Evolutionary conservation across 2,797 vertebrate species (phyloP), one percentile per base, ranked within the genome.

Genomic region (Poecile montanus): DNA sequence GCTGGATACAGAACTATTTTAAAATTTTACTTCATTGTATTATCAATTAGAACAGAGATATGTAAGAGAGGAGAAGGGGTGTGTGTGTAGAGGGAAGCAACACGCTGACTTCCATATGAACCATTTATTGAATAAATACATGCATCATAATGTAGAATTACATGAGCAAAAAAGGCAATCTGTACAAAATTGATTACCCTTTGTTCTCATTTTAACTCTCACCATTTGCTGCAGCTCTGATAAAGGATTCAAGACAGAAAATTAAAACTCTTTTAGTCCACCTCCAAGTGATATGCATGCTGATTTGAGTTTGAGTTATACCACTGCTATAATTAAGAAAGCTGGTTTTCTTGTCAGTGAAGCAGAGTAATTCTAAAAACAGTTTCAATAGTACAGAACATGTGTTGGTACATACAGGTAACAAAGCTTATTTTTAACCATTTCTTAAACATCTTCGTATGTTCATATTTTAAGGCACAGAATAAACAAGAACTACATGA

Each of bases 51-150:
- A 60, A 50, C 27, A 83, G 53, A 17, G 75, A 79, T 36, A 29
- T 25, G 27, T 40, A 88, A 80, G n/a, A 70, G 26, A 60, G 9
- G 25, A 36, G 54, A 70, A 63, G 21, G 20, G 10, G 19, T 42
- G 6, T 21, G 47, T 44, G 17, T 34, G 18, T 34, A 76, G 38
- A 88, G 51, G 27, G 79, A 93, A 67, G 21, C 38, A 88, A 84
- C 54, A 95, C 92, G 51, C 48, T 2, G 9, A 92, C 61, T 83
- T 95, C 94, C 84, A 65, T 92, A 96, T 5, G 96, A 93, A 92
- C 89, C 94, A 79, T 97, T 98, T 98, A 98, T 97, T 98, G 98
- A 97, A 97, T 98, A 97, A 98, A 98, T 97, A 97, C 96, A 97
- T 97, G 97, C 97, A 95, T 58, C 88, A 91, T 93, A 96, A 95